Conservation (phyloP, 64 coral and sea anemone species). For the Trachythela sp. region DNA sequence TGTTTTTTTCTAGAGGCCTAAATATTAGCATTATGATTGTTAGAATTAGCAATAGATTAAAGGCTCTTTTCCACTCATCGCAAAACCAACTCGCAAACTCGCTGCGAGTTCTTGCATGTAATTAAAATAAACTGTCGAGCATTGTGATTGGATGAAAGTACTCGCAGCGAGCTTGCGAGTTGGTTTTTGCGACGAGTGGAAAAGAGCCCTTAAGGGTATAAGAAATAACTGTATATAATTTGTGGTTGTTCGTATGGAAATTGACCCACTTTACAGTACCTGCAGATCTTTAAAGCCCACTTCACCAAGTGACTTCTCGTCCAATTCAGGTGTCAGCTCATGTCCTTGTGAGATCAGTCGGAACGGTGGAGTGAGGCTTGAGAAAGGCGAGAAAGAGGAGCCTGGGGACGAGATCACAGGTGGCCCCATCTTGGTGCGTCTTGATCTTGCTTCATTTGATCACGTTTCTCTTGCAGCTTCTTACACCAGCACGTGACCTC, state of each 20-base stretch:
- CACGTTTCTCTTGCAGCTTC: slow-evolving; percentile 68
- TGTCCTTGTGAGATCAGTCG: slow-evolving; percentile 96
- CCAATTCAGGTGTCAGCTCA: slow-evolving; percentile 85
- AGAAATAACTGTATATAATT: too few relatives aligned
- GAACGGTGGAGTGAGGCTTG: slow-evolving; percentile 64
- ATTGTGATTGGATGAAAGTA: too few relatives aligned
- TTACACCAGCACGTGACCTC: slow-evolving; percentile 96
- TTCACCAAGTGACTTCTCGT: slow-evolving; percentile 91
- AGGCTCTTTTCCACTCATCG: too few relatives aligned
- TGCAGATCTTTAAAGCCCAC: slow-evolving; percentile 99
- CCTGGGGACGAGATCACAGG: not conserved
- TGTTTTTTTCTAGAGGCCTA: too few relatives aligned
- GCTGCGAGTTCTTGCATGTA: too few relatives aligned
- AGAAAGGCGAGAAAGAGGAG: slow-evolving; percentile 62
- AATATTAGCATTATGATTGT: too few relatives aligned
- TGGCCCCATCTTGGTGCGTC: not conserved
- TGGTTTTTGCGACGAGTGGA: not conserved
- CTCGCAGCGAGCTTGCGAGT: too few relatives aligned
- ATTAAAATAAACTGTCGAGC: too few relatives aligned
- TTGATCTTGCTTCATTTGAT: slow-evolving; percentile 42
- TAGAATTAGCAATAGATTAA: too few relatives aligned
- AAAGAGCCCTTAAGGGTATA: too few relatives aligned
- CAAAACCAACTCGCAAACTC: too few relatives aligned
- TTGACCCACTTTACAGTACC: slow-evolving; percentile 13
- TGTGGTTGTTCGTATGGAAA: too few relatives aligned